Conservation (phyloP, 1,140 invertebrate species). For the Dreissena rostriformis region DNA sequence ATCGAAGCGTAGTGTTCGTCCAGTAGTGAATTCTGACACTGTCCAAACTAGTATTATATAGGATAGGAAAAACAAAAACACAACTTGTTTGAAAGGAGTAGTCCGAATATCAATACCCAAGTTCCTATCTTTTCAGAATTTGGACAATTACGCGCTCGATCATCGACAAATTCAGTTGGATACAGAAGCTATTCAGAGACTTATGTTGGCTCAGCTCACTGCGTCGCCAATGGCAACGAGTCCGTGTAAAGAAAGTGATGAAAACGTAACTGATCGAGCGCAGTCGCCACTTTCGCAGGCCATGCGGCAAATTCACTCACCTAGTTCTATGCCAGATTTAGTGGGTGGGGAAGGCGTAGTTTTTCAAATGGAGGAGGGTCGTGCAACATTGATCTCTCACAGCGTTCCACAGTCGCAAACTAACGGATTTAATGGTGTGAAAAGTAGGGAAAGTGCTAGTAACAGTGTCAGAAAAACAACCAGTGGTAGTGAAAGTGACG, state of each 20-base stretch:
- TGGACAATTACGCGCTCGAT: slow-evolving; percentile 40
- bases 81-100: not conserved
- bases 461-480: slow-evolving; percentile 19
- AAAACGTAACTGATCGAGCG: not conserved
- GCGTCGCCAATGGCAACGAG: not conserved
- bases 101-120: not conserved
- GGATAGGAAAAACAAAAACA: too few species aligned
- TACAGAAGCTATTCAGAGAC: slow-evolving; percentile 38
- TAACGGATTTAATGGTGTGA: not conserved
- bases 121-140: slow-evolving; percentile 51
- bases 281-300: slow-evolving; percentile 44
- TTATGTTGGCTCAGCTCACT: slow-evolving; percentile 16
- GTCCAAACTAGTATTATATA: too few species aligned
- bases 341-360: slow-evolving; percentile 35
- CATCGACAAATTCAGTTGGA: slow-evolving; percentile 48
- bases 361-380: slow-evolving; percentile 51
- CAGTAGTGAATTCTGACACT: too few species aligned
- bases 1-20: not conserved
- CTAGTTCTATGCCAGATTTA: slow-evolving; percentile 33
- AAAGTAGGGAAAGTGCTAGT: not conserved
- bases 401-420: not conserved
- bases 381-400: slow-evolving; percentile 35
- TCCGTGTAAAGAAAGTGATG: not conserved
- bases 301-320: slow-evolving; percentile 52
- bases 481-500: slow-evolving; percentile 44